Base-by-base conservation (phyloP, 1,140 invertebrate species). In the Aphaenogaster floridana region DNA sequence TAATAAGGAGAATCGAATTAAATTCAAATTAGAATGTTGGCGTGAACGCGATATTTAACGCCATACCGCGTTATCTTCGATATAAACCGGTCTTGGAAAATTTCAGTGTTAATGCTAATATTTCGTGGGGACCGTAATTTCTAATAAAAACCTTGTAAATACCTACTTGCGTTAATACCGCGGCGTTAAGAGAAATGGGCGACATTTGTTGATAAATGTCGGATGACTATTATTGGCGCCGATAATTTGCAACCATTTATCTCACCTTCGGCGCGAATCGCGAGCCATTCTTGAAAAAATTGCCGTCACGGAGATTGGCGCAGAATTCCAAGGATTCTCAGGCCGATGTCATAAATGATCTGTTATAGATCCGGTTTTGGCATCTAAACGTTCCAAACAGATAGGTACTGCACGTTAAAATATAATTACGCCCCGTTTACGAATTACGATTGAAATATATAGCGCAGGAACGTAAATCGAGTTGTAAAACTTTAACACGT, bases 21-120 rank as follows among this genome's bases (percentile, higher is more conserved):
- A 63, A 84, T 63, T 84, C 54, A 74, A 84, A 76, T 84, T 76
- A 76, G 28, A 84, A 42, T 36, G 54, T 21, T 42, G 66, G 42
- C 11, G 68, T 48, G 54, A 83, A 72, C 11, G 68, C 68, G 39
- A 45, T 71, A 57, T 54, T 72, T 57, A 72, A 83, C 17, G 17
- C 28, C 34, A 13, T 11, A 39, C n/a, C 48, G 50, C 39, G 36
- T 71, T 61, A 76, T 50, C 36, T 76, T 48, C 28, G 54, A 72
- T 36, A 21, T 39, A 76, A 84, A 84, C 80, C 54, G 54, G 54
- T 76, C 69, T n/a, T 4, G 52, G 39, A 13, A 74, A 59, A 59
- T 81, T 71, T 28, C 66, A n/a, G 2, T 13, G 39, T 83, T 48
- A 83, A 74, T 15, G 63, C n/a, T 54, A 66, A 80, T 54, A 52